A percentile compares a stretch with the other conserved stretches of the same genome.
Conservation (phyloP, 2,797 vertebrate species). For the Aselliscus stoliczkanus region DNA sequence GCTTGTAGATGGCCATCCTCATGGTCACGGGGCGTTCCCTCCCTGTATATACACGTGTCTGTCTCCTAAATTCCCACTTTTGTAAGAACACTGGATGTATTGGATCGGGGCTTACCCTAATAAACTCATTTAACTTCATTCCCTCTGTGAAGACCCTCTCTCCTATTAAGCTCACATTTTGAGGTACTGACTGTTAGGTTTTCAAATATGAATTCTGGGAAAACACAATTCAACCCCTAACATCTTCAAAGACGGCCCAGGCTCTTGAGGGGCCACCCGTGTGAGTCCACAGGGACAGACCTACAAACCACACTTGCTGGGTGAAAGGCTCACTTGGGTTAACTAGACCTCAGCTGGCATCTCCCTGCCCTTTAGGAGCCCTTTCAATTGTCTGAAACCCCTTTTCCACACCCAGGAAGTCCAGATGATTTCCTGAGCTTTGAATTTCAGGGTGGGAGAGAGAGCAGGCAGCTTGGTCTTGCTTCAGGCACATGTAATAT, state of each 20-base stretch:
- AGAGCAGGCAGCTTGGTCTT: background rate
- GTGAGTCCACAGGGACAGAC: no score
- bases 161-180: background rate
- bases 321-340: background rate
- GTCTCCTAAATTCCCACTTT: background rate
- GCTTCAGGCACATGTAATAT: background rate
- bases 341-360: background rate
- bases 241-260: background rate
- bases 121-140: background rate
- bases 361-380: background rate
- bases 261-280: no score
- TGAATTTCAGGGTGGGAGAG: background rate
- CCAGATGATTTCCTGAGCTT: background rate
- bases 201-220: background rate
- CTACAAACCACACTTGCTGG: background rate
- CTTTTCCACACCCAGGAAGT: background rate
- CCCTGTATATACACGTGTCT: no score
- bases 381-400: background rate
- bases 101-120: background rate
- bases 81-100: no score
- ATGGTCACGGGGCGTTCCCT: background rate
- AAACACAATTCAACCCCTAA: background rate
- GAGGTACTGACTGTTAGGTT: background rate
- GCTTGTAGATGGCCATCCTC: rapidly evolving
- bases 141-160: background rate